phyloP scores from a whole-genome alignment of 2,888 invertebrate genomes.

The Andrena bucephala region DNA sequence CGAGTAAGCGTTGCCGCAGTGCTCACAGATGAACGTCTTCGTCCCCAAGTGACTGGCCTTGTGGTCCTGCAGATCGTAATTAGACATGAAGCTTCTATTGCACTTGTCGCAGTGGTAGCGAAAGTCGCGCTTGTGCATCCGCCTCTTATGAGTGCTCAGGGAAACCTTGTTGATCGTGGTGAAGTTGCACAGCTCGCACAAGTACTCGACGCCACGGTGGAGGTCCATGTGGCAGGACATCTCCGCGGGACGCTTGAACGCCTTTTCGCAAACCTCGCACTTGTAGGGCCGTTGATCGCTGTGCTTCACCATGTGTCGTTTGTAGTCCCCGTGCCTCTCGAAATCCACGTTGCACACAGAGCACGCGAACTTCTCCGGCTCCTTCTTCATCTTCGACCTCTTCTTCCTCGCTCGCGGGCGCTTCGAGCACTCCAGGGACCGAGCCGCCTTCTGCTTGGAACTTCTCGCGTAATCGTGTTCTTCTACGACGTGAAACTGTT shows the following conservation, averaged over 20 bases:
- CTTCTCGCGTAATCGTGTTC: neutral
- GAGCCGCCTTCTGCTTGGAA: neutral
- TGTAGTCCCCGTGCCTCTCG: neutral
- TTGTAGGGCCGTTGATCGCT: conserved; percentile 55
- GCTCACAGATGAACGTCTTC: conserved; percentile 68
- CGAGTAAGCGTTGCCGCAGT: conserved; percentile 39
- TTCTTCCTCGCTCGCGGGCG: neutral
- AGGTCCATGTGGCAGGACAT: conserved; percentile 58
- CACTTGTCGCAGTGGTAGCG: conserved; percentile 66
- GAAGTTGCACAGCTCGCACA: conserved; percentile 62
- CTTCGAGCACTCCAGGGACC: neutral
- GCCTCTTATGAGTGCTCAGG: conserved; percentile 58
- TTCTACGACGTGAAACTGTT: neutral
- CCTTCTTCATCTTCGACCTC: neutral
- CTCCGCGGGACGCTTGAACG: conserved; percentile 64
- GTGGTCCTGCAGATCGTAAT: conserved; percentile 47
- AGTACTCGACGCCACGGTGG: conserved; percentile 44
- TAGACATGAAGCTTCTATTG: conserved; percentile 62
- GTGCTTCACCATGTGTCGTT: conserved; percentile 51
- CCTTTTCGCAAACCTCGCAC: conserved; percentile 60
- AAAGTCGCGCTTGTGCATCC: conserved; percentile 53
- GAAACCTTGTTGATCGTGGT: conserved; percentile 34
- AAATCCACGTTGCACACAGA: conserved; percentile 23
- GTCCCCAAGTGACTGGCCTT: conserved; percentile 63
- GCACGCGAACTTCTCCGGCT: conserved; percentile 11